Percentiles rank a stretch among this genome's conserved stretches.
Evolutionary conservation across 2,113 vertebrate species (phyloP).

Genomic region (Panthera tigris): DNA sequence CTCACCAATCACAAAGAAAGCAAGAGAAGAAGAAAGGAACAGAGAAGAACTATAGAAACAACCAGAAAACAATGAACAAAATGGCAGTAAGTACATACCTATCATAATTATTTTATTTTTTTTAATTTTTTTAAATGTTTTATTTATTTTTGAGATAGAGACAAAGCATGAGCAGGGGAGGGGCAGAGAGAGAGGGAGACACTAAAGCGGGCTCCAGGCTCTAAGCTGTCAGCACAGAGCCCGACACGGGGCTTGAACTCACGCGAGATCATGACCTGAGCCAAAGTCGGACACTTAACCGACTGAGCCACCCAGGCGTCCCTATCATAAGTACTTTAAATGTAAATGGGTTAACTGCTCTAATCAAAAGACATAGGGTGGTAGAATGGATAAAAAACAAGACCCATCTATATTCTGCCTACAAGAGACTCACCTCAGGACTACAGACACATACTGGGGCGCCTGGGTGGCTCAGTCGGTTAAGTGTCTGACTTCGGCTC

Average conservation of each 20-base stretch:
- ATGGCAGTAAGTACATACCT: neutral
- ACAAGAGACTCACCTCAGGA: neutral
- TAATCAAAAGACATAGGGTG: neutral
- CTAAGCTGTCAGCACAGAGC: too few species aligned
- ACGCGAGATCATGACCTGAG: too few species aligned
- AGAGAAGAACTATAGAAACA: neutral
- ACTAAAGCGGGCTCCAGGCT: too few species aligned
- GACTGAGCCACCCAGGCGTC: too few species aligned
- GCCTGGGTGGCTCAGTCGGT: too few species aligned
- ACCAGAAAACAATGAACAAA: neutral
- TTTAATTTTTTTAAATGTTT: too few species aligned
- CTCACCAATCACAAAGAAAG: neutral
- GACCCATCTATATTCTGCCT: neutral
- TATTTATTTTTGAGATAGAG: too few species aligned
- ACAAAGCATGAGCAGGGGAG: too few species aligned
- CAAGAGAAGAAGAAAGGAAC: neutral
- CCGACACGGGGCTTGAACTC: too few species aligned
- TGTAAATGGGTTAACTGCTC: neutral
- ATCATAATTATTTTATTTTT: neutral
- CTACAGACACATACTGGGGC: neutral
- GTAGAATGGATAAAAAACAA: neutral
- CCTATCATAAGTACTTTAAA: neutral
- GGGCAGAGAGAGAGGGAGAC: too few species aligned
- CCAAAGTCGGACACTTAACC: too few species aligned
- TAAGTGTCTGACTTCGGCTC: too few species aligned